Conservation (phyloP, 1,140 invertebrate genomes). For the Conus ventricosus region DNA sequence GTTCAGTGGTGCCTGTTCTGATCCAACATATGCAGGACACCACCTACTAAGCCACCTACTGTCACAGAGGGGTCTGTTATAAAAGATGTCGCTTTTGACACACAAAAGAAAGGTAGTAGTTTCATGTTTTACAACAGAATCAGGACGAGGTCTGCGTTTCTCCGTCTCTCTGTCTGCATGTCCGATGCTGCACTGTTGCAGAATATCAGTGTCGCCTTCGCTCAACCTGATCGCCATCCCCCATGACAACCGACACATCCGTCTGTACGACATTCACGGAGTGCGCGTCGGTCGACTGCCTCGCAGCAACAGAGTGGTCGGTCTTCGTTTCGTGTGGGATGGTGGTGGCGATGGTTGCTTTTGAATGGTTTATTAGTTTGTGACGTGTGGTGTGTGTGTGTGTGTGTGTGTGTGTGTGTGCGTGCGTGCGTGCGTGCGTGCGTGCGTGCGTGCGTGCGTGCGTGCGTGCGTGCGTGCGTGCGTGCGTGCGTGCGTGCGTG, state of each 20-base stretch:
- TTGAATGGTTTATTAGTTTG: neutral
- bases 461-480: neutral
- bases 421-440: neutral
- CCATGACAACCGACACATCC: conserved; percentile 96
- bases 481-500: neutral
- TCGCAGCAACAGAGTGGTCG: conserved; percentile 85
- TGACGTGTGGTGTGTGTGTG: neutral
- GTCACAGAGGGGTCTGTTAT: too few species aligned
- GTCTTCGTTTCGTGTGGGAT: neutral
- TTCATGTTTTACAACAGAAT: too few species aligned
- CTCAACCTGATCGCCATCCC: conserved; percentile 94
- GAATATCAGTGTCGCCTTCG: conserved; percentile 87
- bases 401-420: neutral
- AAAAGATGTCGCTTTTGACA: too few species aligned
- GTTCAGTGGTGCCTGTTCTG: too few species aligned
- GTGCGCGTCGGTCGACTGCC: conserved; percentile 80
- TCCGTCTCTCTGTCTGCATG: neutral
- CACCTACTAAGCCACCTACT: too few species aligned
- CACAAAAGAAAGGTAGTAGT: too few species aligned
- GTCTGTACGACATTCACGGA: conserved; percentile 95
- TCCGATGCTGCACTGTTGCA: conserved; percentile 54
- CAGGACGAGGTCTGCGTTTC: too few species aligned
- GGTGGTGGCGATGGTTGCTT: too few species aligned
- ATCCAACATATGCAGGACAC: too few species aligned
- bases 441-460: neutral